These are phyloP conservation scores for Egretta garzetta DNA, from an alignment of 2,113 vertebrate genomes.

Conservation along the genomic window DNA sequence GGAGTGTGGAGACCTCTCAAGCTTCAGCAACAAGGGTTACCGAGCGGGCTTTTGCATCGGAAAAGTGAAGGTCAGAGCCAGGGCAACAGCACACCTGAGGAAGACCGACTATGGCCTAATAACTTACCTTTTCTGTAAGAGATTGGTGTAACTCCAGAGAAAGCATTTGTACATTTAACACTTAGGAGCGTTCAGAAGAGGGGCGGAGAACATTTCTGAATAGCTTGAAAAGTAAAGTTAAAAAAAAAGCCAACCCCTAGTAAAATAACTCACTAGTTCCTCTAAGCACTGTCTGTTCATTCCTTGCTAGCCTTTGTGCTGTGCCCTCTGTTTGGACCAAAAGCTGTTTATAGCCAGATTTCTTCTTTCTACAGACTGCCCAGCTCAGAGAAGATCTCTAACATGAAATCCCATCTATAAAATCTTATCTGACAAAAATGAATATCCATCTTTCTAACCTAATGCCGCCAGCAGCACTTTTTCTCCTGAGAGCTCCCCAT, in stretches of 20 bases:
- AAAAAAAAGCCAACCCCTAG: neutral
- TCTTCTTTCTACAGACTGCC: neutral
- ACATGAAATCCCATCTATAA: neutral
- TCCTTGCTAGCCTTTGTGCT: neutral
- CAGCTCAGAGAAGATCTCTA: neutral
- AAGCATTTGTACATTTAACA: neutral
- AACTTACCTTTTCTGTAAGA: neutral
- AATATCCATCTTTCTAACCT: neutral
- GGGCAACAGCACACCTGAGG: rapidly evolving
- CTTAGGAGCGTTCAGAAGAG: neutral
- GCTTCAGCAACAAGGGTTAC: neutral
- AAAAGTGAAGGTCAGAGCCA: neutral
- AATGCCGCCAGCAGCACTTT: neutral
- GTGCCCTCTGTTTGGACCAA: rapidly evolving
- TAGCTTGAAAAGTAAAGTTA: neutral
- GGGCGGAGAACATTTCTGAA: neutral
- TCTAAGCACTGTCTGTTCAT: neutral
- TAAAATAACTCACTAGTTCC: neutral
- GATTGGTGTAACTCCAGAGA: neutral
- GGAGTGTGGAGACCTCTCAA: neutral
- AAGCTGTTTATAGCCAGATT: neutral
- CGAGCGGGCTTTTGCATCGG: neutral
- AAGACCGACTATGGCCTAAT: neutral
- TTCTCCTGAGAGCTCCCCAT: neutral
- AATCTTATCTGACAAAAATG: neutral